Conservation (phyloP, 1,140 invertebrate species). For the Leptinotarsa undecemlineata region DNA sequence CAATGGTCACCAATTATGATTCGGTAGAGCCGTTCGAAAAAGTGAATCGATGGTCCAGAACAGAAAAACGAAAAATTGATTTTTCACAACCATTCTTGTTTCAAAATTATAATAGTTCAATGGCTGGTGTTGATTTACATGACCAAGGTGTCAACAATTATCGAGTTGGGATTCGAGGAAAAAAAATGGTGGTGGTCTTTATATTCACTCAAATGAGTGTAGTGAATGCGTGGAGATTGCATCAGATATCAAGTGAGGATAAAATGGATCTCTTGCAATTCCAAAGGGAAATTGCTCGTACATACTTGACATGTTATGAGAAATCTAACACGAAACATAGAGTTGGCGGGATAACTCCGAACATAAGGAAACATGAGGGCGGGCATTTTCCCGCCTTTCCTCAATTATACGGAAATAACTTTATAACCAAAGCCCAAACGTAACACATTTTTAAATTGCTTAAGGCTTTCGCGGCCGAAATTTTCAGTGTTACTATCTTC, state of each 20-base stretch:
- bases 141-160: constrained; percentile 25
- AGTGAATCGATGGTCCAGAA: constrained; percentile 34
- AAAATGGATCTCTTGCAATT: background rate
- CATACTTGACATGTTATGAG: background rate
- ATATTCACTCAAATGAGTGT: constrained; percentile 14
- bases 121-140: constrained; percentile 28
- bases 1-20: constrained; percentile 42
- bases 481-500: too few species aligned
- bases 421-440: too few species aligned
- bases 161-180: constrained; percentile 13
- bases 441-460: too few species aligned
- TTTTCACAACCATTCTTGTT: background rate
- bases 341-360: background rate
- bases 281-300: background rate
- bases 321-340: constrained; percentile 7
- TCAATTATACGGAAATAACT: too few species aligned
- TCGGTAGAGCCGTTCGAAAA: constrained; percentile 35
- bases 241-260: background rate
- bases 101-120: constrained; percentile 13
- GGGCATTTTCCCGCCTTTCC: constrained; percentile 1
- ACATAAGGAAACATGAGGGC: background rate
- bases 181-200: constrained; percentile 28
- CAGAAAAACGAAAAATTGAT: constrained; percentile 14
- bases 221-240: background rate
- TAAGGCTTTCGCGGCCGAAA: too few species aligned